phyloP scores from a whole-genome alignment of 2,888 invertebrate species.

The Ferrisia virgata region DNA sequence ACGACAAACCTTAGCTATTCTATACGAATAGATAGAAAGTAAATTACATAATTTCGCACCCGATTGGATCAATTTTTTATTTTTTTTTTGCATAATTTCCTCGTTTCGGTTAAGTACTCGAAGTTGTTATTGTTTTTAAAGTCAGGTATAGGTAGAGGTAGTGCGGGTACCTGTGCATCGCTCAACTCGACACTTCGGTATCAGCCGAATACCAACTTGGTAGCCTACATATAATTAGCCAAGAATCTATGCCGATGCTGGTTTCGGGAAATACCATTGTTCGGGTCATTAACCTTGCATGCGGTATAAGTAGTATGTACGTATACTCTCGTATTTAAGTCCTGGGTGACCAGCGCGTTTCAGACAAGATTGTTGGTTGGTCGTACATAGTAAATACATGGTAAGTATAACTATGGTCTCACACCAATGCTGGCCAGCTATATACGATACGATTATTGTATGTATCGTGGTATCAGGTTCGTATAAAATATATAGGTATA shows the following conservation, averaged over 20 bases:
- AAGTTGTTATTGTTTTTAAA: background rate
- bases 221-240: background rate
- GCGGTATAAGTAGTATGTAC: too few species aligned
- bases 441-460: too few species aligned
- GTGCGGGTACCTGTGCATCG: too few species aligned
- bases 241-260: background rate
- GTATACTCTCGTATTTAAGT: background rate
- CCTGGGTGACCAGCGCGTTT: background rate
- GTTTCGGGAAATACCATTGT: background rate
- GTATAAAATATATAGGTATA: too few species aligned
- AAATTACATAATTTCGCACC: background rate
- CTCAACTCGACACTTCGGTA: too few species aligned
- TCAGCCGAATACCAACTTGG: background rate
- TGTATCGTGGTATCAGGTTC: too few species aligned
- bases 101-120: background rate
- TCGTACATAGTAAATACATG: too few species aligned
- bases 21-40: background rate
- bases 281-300: background rate
- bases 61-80: background rate
- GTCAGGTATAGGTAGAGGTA: background rate
- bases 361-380: background rate
- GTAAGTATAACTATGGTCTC: too few species aligned
- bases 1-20: too few species aligned
- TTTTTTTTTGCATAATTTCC: background rate
- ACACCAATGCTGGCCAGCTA: too few species aligned